Evolutionary conservation across 2,113 vertebrate genomes (phyloP).

Genomic region (Rhadina sibilatrix): DNA sequence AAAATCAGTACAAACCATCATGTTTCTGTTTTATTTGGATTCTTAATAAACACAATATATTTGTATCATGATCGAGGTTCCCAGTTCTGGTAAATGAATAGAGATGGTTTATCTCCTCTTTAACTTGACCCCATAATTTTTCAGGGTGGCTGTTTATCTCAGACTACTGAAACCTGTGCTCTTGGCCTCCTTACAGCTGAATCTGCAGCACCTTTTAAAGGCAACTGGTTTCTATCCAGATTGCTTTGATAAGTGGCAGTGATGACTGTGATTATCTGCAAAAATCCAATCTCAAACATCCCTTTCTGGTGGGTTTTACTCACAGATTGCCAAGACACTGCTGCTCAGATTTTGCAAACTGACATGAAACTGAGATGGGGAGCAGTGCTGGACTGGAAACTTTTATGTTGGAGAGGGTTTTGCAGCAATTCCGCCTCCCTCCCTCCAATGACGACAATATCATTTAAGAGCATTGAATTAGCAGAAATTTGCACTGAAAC

Average conservation of each 20-base stretch:
- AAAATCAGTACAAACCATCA: background rate
- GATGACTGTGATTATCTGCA: background rate
- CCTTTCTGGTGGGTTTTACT: background rate
- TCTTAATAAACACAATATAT: background rate
- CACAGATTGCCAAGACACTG: background rate
- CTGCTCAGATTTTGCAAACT: background rate
- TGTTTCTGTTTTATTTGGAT: background rate
- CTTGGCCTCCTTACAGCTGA: background rate
- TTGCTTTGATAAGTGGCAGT: background rate
- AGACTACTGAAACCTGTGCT: background rate
- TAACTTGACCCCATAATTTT: background rate
- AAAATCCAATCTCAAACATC: background rate
- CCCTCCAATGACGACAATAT: background rate
- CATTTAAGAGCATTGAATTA: background rate
- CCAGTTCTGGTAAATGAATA: background rate
- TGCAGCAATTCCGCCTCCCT: accelerated
- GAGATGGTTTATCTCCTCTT: background rate
- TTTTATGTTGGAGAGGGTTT: background rate
- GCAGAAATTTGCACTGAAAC: background rate
- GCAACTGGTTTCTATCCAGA: background rate
- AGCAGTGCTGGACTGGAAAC: background rate
- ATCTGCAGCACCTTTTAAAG: background rate
- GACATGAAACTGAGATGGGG: background rate
- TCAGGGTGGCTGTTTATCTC: background rate
- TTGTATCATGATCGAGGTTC: background rate